Evolutionary conservation across 2,888 invertebrate genomes (phyloP).

Genomic region (Heteromurus nitidus): DNA sequence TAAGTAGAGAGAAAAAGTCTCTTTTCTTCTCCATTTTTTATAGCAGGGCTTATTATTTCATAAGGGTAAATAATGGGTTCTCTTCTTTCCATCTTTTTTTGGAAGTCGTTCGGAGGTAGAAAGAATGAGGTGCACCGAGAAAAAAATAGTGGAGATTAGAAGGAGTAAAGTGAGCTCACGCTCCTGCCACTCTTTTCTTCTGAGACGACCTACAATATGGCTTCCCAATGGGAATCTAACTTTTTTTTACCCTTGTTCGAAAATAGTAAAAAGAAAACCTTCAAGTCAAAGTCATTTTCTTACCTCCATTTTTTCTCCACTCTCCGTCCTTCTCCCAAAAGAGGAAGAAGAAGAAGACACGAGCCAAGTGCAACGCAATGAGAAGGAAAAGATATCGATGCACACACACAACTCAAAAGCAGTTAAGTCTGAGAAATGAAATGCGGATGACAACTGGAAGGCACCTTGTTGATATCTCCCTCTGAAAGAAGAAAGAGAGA

Average conservation of each 20-base stretch:
- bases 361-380: too few relatives aligned
- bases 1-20: neutral
- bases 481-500: conserved; percentile 2
- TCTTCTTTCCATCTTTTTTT: conserved; percentile 12
- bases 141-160: neutral
- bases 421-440: conserved; percentile 9
- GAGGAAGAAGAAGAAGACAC: neutral
- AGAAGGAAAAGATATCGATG: too few relatives aligned
- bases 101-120: neutral
- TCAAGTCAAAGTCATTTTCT: neutral
- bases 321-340: neutral
- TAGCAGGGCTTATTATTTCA: conserved; percentile 4
- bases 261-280: neutral
- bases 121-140: neutral
- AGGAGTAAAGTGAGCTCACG: too few relatives aligned
- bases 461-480: conserved; percentile 12
- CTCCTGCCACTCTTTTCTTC: neutral
- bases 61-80: neutral
- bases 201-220: too few relatives aligned
- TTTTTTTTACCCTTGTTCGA: too few relatives aligned
- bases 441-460: conserved; percentile 12
- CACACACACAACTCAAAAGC: too few relatives aligned
- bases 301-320: neutral
- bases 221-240: too few relatives aligned
- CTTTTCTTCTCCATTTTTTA: neutral